Base-by-base conservation (phyloP, 2,797 vertebrate species). In the Neosalanx taihuensis region DNA sequence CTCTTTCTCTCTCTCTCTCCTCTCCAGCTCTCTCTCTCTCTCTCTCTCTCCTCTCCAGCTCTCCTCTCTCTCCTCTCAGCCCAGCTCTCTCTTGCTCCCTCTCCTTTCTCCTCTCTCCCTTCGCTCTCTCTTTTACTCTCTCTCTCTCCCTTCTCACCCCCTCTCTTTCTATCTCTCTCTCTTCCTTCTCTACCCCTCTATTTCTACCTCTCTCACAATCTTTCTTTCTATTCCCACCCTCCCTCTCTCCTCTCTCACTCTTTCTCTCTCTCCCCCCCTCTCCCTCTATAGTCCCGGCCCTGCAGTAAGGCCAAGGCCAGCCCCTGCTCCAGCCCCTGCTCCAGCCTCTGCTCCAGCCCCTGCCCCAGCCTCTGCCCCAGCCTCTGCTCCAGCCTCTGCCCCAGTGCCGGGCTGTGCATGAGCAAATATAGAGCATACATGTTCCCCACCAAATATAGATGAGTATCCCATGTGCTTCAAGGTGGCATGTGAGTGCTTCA, bases 401-500 rank as follows among this genome's bases (percentile, higher is more conserved):
- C 76, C 74, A 69, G 72, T 60, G 70, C 82, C 83, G 77, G 80
- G 26, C 26, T 70, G 64, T 63, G 60, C 56, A 33, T 66, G 68
- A 62, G 76, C 81, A 87, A 72, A 86, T 85, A 80, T 84, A 85
- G 84, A 72, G 13, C 64, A 71, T 76, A 58, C 62, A 76, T 30
- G 17, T 70, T 58, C 26, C 59, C 4, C 71, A 61, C 85, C 84
- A 87, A 82, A 90, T 83, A 88, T 80, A 88, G 86, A n/a, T 23
- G 20, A n/a, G 23, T 63, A 15, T 62, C 56, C 59, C 53, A 33
- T 49, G 53, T 37, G 7, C 29, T 72, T 71, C 41, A 41, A 60
- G 41, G 49, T 20, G 67, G 26, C 46, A 73, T 17, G 68, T 37
- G 17, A 4, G 20, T 23, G 66, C 57, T 60, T 82, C 83, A 58